Evolutionary conservation across 2,113 vertebrate species (phyloP).

Genomic region (Pseudopipra pipra): DNA sequence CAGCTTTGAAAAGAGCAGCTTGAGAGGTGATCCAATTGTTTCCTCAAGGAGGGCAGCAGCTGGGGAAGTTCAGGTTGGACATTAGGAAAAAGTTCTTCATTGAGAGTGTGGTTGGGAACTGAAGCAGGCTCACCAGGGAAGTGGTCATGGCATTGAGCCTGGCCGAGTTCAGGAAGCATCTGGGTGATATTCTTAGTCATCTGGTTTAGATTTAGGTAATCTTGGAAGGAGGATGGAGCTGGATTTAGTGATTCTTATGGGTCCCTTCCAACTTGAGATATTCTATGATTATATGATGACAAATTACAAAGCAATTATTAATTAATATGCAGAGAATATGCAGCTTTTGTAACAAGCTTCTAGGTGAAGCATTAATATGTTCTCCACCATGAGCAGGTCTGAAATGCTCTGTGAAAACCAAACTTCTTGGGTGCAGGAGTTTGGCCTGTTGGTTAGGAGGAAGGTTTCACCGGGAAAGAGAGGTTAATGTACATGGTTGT

Average conservation of each 20-base stretch:
- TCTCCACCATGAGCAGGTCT: background rate
- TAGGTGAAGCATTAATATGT: background rate
- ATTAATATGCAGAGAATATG: background rate
- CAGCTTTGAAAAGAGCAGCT: background rate
- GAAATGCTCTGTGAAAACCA: background rate
- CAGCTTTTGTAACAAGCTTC: background rate
- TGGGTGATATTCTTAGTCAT: background rate
- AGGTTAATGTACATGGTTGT: background rate
- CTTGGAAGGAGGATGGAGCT: background rate
- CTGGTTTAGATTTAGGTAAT: background rate
- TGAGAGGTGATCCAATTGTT: background rate
- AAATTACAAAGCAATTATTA: background rate
- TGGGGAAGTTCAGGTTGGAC: background rate
- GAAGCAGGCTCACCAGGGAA: background rate
- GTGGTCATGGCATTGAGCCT: background rate
- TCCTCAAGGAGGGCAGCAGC: background rate
- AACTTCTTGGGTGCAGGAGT: background rate
- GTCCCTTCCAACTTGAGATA: background rate
- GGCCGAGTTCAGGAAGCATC: background rate
- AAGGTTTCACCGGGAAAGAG: background rate
- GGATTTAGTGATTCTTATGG: background rate
- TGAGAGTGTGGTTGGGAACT: background rate
- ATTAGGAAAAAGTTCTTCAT: background rate
- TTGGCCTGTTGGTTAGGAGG: background rate
- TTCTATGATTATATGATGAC: background rate